phyloP scores from a whole-genome alignment of 2,113 vertebrate genomes.

The human (Homo sapiens) region DNA sequence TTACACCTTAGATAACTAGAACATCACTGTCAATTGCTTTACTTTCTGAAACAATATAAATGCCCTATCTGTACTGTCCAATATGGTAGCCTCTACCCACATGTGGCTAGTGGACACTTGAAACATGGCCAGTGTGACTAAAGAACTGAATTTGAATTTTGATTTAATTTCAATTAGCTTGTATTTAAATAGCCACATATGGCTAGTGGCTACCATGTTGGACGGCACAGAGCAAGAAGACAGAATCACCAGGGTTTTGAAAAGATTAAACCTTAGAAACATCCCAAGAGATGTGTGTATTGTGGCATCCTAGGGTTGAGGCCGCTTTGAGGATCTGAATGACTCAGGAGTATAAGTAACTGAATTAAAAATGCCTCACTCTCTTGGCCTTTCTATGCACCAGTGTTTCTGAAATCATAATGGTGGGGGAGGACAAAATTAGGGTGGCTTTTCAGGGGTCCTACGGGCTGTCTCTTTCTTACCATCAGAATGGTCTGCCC shows the following conservation, averaged over 20 bases:
- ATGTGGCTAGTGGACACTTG: background rate
- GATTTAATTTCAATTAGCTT: slow-evolving; percentile 6
- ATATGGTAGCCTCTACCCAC: background rate
- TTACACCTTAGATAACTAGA: background rate
- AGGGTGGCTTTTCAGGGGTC: background rate
- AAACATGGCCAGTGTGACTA: background rate
- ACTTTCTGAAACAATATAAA: background rate
- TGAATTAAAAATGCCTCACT: background rate
- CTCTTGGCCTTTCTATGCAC: background rate
- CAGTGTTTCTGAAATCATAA: background rate
- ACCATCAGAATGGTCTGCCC: background rate
- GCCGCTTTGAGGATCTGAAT: background rate
- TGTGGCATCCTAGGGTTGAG: background rate
- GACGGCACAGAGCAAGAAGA: background rate
- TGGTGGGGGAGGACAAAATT: background rate
- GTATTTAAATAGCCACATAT: background rate
- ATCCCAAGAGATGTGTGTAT: background rate
- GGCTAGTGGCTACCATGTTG: background rate
- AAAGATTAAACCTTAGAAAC: background rate
- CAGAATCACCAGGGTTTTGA: background rate
- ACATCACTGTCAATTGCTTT: background rate
- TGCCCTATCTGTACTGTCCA: background rate
- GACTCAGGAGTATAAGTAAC: background rate
- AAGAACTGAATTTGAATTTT: slow-evolving; percentile 7
- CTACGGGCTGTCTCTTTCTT: background rate